A percentile compares a stretch with the other conserved stretches of the same genome.
Evolutionary conservation across 2,888 invertebrate genomes (phyloP).

Genomic region (Coremacera marginata): DNA sequence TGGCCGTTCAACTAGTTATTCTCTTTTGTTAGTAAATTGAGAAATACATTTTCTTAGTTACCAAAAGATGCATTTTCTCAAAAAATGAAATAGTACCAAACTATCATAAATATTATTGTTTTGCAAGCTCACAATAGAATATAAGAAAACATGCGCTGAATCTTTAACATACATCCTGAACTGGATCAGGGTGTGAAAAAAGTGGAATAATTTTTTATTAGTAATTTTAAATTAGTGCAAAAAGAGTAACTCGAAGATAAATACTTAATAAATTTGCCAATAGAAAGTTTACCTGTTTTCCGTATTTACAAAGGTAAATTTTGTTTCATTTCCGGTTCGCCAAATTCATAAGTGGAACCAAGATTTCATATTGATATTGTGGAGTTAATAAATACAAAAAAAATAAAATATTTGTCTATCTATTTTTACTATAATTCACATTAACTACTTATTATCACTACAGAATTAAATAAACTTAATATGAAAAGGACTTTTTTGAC

Average conservation of each 20-base stretch:
- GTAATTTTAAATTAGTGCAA: too few species aligned
- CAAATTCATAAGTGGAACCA: background rate
- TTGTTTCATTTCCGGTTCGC: background rate
- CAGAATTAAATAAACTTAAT: constrained; percentile 24
- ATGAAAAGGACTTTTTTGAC: constrained; percentile 7
- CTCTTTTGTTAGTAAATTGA: too few species aligned
- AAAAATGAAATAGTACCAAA: too few species aligned
- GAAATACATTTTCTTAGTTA: too few species aligned
- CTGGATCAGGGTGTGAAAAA: constrained; percentile 19
- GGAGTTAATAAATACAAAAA: background rate
- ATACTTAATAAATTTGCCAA: too few species aligned
- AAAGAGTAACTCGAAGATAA: too few species aligned
- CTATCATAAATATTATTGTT: too few species aligned
- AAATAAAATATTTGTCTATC: constrained; percentile 25
- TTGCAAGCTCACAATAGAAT: background rate
- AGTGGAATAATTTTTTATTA: too few species aligned
- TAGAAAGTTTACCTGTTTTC: constrained; percentile 10
- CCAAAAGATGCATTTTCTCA: too few species aligned
- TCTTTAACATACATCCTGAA: constrained; percentile 9
- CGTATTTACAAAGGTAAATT: background rate
- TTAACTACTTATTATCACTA: constrained; percentile 26
- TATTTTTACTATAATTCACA: constrained; percentile 27
- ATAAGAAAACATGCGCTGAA: constrained; percentile 32
- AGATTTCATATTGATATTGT: background rate
- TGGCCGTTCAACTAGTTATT: too few species aligned